Conservation (phyloP, 2,888 invertebrate genomes). For the Drosophila nigricruria region DNA sequence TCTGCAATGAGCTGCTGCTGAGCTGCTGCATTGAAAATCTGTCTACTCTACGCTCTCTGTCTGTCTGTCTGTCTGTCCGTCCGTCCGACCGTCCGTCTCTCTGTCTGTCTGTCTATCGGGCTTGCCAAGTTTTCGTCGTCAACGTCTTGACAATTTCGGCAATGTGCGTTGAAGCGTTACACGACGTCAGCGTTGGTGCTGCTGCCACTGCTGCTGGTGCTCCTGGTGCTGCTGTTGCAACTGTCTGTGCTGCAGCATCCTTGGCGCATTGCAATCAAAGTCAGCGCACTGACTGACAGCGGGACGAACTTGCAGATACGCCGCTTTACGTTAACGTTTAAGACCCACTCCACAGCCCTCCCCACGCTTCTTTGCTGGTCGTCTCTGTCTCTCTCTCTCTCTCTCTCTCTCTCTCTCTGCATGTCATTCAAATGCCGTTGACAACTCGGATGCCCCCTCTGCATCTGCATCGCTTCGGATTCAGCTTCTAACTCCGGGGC, state of each 20-base stretch:
- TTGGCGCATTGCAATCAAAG: slow-evolving; percentile 80
- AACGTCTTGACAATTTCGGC: slow-evolving; percentile 72
- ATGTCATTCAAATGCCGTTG: slow-evolving; percentile 77
- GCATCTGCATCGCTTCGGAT: slow-evolving; percentile 21
- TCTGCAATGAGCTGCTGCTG: slow-evolving; percentile 11
- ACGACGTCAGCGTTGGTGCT: slow-evolving; percentile 24
- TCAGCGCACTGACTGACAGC: slow-evolving; percentile 73
- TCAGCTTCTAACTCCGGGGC: slow-evolving; percentile 37
- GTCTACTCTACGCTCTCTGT: slow-evolving; percentile 5
- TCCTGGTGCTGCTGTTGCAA: slow-evolving; percentile 17
- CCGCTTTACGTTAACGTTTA: slow-evolving; percentile 22
- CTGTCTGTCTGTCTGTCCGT: slow-evolving; percentile 9
- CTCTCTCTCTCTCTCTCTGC: slow-evolving; percentile 22
- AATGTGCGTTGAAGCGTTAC: slow-evolving; percentile 72
- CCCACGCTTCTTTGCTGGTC: slow-evolving; percentile 18
- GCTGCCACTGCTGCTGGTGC: slow-evolving; percentile 11
- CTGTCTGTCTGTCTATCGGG: slow-evolving; percentile 3
- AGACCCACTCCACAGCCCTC: no score
- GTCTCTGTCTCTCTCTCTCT: neutral
- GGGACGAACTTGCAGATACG: slow-evolving; percentile 64
- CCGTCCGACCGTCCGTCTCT: neutral
- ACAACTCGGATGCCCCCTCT: slow-evolving; percentile 56
- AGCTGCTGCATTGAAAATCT: slow-evolving; percentile 11
- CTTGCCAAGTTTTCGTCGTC: slow-evolving; percentile 38
- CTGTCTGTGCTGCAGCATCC: slow-evolving; percentile 55